A percentile compares a stretch with the other conserved stretches of the same genome.
Evolutionary conservation across 2,113 vertebrate species (phyloP).

Genomic region (Tenrec ecaudatus): DNA sequence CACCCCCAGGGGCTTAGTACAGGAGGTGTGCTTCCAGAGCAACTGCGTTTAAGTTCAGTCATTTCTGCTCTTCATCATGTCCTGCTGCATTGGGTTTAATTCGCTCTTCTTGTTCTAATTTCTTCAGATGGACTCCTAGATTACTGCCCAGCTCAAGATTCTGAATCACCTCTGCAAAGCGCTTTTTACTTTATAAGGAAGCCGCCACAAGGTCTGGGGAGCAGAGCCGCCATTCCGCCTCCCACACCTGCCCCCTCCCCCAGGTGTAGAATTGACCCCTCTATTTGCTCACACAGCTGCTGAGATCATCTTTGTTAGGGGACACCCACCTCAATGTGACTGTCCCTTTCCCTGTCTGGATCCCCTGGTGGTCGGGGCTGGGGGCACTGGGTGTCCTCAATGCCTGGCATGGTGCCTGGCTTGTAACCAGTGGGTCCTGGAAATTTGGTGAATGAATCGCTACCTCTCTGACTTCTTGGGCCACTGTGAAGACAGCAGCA

Average conservation of each 20-base stretch:
- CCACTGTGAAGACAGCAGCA: accelerated
- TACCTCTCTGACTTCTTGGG: neutral
- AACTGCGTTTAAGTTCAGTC: neutral
- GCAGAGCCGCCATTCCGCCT: neutral
- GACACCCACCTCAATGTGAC: too few species aligned
- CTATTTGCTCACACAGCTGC: neutral
- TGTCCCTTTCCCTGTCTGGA: too few species aligned
- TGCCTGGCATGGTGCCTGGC: neutral
- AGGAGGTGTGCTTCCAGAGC: neutral
- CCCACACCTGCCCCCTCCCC: too few species aligned
- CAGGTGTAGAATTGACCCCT: too few species aligned
- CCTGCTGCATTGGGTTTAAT: neutral
- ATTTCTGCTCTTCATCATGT: neutral
- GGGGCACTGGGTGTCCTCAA: neutral
- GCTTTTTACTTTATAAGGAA: neutral
- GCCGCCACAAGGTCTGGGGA: neutral
- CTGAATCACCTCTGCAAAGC: neutral
- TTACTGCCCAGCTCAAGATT: neutral
- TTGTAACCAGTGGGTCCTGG: accelerated
- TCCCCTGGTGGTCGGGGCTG: neutral
- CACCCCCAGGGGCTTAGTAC: neutral
- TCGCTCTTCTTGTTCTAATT: neutral
- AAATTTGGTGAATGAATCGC: neutral
- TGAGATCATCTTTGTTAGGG: too few species aligned
- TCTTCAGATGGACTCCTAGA: neutral